Evolutionary conservation across 37 sponge, comb jelly and placozoan species (phyloP).

Genomic region (Diacarnus erythraeanus): DNA sequence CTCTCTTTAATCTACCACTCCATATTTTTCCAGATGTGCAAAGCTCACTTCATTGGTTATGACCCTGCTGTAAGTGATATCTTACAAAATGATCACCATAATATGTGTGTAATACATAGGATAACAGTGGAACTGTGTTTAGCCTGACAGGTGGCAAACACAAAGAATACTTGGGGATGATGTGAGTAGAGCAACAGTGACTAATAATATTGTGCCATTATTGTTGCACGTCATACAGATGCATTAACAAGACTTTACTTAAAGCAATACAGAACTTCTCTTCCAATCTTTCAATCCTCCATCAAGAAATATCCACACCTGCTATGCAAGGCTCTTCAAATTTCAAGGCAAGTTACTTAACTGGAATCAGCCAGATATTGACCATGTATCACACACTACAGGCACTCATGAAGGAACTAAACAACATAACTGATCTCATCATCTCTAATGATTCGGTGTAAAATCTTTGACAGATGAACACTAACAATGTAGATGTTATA

Average conservation of each 20-base stretch:
- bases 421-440: neutral
- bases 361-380: no score
- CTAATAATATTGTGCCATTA: neutral
- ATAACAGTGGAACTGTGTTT: conserved; percentile 80
- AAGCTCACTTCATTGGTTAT: conserved; percentile 91
- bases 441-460: neutral
- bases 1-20: conserved; percentile 76
- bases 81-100: neutral
- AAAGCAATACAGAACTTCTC: conserved; percentile 58
- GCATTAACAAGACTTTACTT: conserved; percentile 60
- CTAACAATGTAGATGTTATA: no score
- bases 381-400: neutral
- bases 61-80: conserved; percentile 14
- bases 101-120: conserved; percentile 26
- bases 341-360: conserved; percentile 61
- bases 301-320: conserved; percentile 92
- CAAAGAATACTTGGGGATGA: conserved; percentile 84
- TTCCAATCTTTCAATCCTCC: conserved; percentile 73
- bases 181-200: conserved; percentile 35
- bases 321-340: conserved; percentile 75
- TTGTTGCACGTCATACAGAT: conserved; percentile 24
- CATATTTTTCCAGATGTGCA: conserved; percentile 96
- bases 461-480: no score
- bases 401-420: neutral
- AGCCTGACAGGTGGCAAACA: conserved; percentile 68